A percentile compares a stretch with the other conserved stretches of the same genome.
These are phyloP conservation scores for Drosophila pseudotalamancana DNA, from an alignment of 2,888 invertebrate genomes.

Conservation along the genomic window DNA sequence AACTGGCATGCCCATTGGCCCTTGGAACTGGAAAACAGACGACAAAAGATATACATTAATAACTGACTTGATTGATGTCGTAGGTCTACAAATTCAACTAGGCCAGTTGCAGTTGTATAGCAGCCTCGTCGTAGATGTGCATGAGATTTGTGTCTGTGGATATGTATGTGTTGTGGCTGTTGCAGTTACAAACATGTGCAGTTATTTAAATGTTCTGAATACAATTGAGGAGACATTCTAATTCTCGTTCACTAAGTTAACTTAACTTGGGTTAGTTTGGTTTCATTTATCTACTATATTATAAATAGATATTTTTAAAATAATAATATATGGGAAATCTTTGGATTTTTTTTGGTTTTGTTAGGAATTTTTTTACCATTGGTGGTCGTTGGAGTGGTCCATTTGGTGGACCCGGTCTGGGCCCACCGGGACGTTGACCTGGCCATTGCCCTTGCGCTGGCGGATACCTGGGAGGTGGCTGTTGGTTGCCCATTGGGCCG, in stretches of 20 bases:
- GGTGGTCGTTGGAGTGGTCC: slow-evolving; percentile 86
- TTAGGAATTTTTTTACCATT: slow-evolving; percentile 84
- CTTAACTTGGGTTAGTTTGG: slow-evolving; percentile 66
- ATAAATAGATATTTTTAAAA: slow-evolving; percentile 27
- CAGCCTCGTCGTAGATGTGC: slow-evolving; percentile 18
- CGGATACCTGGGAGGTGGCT: slow-evolving; percentile 85
- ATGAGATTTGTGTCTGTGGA: slow-evolving; percentile 12
- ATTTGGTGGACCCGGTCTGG: slow-evolving; percentile 85
- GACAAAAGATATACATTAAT: slow-evolving; percentile 7
- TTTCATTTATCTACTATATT: slow-evolving; percentile 31
- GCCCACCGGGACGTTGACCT: slow-evolving; percentile 85
- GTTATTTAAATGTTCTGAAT: slow-evolving; percentile 76
- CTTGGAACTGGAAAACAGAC: slow-evolving; percentile 82
- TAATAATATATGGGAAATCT: slow-evolving; percentile 31
- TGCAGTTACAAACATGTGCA: slow-evolving; percentile 49
- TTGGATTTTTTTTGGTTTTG: slow-evolving; percentile 21
- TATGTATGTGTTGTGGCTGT: slow-evolving; percentile 25
- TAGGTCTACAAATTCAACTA: slow-evolving; percentile 9
- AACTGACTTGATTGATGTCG: not conserved
- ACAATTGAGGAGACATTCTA: slow-evolving; percentile 61
- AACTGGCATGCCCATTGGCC: slow-evolving; percentile 85
- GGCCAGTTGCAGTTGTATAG: slow-evolving; percentile 20
- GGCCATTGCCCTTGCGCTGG: slow-evolving; percentile 84
- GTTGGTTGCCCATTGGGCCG: slow-evolving; percentile 84
- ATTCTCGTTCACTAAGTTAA: slow-evolving; percentile 60